Percentiles rank a stretch among this genome's conserved stretches.
phyloP scores from a whole-genome alignment of 2,113 vertebrate species.

The Nestor notabilis region DNA sequence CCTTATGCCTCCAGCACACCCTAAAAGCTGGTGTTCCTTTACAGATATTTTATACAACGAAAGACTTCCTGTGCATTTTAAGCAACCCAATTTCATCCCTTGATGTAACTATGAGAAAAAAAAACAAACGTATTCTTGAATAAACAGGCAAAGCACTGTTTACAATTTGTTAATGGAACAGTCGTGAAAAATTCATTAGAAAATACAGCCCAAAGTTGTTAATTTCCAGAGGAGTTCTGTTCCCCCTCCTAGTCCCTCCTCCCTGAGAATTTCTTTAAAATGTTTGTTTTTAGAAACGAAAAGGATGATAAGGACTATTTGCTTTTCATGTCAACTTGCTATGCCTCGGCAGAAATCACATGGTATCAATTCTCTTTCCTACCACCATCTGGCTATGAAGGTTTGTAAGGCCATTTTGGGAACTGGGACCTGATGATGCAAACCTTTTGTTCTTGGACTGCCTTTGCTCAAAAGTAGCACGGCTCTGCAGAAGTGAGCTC shows the following conservation, averaged over 20 bases:
- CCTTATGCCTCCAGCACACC: neutral
- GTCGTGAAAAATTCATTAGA: neutral
- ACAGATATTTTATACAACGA: neutral
- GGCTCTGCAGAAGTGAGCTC: neutral
- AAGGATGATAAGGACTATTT: neutral
- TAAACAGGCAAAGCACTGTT: neutral
- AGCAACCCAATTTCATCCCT: neutral
- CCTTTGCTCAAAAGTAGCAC: neutral
- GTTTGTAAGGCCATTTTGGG: neutral
- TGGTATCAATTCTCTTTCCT: neutral
- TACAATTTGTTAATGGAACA: neutral
- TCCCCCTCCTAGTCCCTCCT: neutral
- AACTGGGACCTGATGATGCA: neutral
- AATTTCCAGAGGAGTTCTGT: neutral
- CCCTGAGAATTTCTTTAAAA: neutral
- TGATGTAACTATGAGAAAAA: neutral
- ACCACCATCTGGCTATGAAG: neutral
- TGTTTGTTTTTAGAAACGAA: neutral
- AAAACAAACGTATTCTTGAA: fast-evolving
- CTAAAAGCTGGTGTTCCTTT: neutral
- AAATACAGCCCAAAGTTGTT: neutral
- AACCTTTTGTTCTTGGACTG: neutral
- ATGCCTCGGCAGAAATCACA: neutral
- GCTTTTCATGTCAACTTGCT: neutral
- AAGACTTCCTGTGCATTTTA: neutral